A percentile compares a stretch with the other conserved stretches of the same genome.
Evolutionary conservation across 1,140 invertebrate genomes (phyloP).

Genomic region (Hetaerina americana): DNA sequence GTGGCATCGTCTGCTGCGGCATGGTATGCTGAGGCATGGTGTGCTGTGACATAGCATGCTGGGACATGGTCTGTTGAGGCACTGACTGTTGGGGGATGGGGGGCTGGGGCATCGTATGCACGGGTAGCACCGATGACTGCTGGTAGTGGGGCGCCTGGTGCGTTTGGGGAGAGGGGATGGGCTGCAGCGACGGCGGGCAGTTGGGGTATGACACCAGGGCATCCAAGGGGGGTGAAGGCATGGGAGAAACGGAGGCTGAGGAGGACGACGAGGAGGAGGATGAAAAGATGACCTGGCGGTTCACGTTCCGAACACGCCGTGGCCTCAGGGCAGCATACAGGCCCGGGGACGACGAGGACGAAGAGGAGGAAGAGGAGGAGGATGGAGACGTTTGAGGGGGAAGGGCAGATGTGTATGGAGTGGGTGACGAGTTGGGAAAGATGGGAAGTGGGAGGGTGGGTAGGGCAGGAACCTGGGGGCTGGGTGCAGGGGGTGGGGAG

Average conservation of each 20-base stretch:
- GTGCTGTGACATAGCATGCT: neutral
- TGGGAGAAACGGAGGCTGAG: neutral
- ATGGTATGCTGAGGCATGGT: neutral
- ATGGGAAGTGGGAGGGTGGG: neutral
- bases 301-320: neutral
- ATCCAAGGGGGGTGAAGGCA: neutral
- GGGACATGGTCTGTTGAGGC: neutral
- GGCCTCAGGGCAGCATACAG: neutral
- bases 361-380: neutral
- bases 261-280: neutral
- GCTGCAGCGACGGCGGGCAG: neutral
- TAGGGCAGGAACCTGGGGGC: neutral
- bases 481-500: slow-evolving; percentile 30
- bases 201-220: neutral
- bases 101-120: neutral
- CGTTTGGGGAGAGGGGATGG: neutral
- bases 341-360: neutral
- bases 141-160: neutral
- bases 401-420: neutral
- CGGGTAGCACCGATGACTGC: neutral
- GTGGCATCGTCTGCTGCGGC: neutral
- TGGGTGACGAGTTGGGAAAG: neutral
- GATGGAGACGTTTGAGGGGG: neutral
- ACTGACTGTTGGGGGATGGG: neutral
- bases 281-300: neutral